These are phyloP conservation scores for Galeopterus variegatus DNA, from an alignment of 2,113 vertebrate genomes.

Conservation along the genomic window DNA sequence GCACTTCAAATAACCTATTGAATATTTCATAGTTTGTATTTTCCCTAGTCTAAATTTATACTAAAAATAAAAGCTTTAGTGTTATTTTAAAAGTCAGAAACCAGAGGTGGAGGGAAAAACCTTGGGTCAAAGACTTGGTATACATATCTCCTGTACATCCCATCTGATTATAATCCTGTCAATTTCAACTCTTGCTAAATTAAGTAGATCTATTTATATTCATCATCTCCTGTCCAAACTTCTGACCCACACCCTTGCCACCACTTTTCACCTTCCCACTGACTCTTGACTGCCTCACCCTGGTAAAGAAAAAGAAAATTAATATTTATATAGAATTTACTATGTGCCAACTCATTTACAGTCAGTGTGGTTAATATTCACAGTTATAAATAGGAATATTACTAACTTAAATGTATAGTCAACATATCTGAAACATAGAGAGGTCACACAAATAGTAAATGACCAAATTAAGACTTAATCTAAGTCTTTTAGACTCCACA, in stretches of 20 bases:
- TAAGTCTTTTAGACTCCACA: not conserved
- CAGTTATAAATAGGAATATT: not conserved
- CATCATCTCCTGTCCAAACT: not conserved
- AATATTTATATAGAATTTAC: not conserved
- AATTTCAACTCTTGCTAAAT: conserved; percentile 45
- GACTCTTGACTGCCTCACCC: not conserved
- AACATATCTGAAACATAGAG: not conserved
- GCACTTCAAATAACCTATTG: conserved; percentile 71
- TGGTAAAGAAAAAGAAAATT: not conserved
- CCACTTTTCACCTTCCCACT: not conserved
- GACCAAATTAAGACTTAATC: not conserved
- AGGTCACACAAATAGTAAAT: not conserved
- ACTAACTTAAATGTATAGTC: not conserved
- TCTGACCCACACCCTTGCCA: not conserved
- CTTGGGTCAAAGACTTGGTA: not conserved
- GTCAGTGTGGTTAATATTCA: not conserved
- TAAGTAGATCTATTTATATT: conserved; percentile 41
- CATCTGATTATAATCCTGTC: conserved; percentile 34
- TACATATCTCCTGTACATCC: not conserved
- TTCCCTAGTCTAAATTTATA: conserved; percentile 66
- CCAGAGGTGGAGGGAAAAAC: conserved; percentile 36
- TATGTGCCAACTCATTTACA: not conserved
- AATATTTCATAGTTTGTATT: conserved; percentile 74
- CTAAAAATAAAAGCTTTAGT: conserved; percentile 71
- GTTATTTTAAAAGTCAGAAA: conserved; percentile 72